Evolutionary conservation across 2,113 vertebrate species (phyloP).

Genomic region (Ariopsis seemanni): DNA sequence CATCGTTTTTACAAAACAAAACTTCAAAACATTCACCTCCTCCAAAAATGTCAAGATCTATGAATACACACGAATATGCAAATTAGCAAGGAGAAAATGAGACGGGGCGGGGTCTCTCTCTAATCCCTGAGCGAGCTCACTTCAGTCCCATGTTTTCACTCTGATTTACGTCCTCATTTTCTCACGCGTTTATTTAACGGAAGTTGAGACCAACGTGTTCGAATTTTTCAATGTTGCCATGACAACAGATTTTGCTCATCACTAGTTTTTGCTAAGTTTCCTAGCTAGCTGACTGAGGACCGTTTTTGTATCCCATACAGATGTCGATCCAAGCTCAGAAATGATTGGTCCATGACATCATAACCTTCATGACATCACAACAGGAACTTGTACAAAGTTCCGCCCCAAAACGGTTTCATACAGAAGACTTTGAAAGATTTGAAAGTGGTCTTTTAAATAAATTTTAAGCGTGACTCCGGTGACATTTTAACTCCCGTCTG

Average conservation of each 20-base stretch:
- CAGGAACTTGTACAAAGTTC: neutral
- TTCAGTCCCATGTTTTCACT: too few relatives aligned
- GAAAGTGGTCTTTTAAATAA: neutral
- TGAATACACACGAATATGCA: neutral
- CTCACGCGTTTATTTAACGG: neutral
- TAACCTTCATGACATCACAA: neutral
- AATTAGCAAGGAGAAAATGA: neutral
- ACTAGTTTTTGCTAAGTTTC: neutral
- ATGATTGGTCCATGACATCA: neutral
- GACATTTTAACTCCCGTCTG: too few relatives aligned
- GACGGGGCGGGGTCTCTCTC: neutral
- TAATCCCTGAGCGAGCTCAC: neutral
- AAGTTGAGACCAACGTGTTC: neutral
- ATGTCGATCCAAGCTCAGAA: neutral
- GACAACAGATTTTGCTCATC: neutral
- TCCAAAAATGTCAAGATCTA: neutral
- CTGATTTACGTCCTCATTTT: too few relatives aligned
- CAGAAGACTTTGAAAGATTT: neutral
- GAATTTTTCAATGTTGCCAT: neutral
- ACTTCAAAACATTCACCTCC: neutral
- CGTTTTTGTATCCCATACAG: too few relatives aligned
- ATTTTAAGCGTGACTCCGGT: too few relatives aligned
- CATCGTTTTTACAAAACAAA: too few relatives aligned
- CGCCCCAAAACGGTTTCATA: neutral
- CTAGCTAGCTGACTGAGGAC: neutral